Base-by-base conservation (phyloP, 1,140 invertebrate species). In the Nilaparvata lugens region DNA sequence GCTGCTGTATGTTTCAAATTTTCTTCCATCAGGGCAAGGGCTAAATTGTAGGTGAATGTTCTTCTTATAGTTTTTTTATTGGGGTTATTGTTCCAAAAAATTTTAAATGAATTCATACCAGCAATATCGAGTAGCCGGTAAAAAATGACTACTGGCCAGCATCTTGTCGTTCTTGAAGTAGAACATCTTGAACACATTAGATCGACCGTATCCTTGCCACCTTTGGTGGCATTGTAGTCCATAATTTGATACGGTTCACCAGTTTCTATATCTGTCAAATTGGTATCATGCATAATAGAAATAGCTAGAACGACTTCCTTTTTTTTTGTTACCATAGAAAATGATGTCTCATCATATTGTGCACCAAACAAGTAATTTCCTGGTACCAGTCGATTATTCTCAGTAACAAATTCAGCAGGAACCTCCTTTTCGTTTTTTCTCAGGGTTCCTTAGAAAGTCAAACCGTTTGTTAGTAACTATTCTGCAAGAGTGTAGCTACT, bases 201-300 rank as follows among this genome's bases (percentile, higher is more conserved):
- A 1, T 28, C 52, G 4, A 53, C 52, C 14, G 52, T 53, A 24
- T 53, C 14, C 2, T 24, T 23, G 5, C 24, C 52, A 13, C 52
- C 52, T 53, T 53, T 53, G 9, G 52, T 53, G 5, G 52, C 2
- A 53, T 53, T 25, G 52, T 53, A 25, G 24, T 53, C 23, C 24
- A 53, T 28, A 4, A 53, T 28, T 24, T 53, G 52, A 4, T 7
- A 2, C 14, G 52, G 52, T 25, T 53, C 25, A 2, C 52, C 52
- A 53, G 52, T 53, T 53, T 53, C 52, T 25, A 11, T n/a, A 53
- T 53, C 52, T 4, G n/a, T n/a, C 25, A 7, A 2, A 28, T 53
- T 28, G 2, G 3, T n/a, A 53, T 53, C 52, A 24, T 53, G 52
- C 23, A 53, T 24, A 24, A 23, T 53, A 7, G 52, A 53, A 5